These are phyloP conservation scores for Hyposoter didymator DNA, from an alignment of 2,888 invertebrate genomes.

Conservation along the genomic window DNA sequence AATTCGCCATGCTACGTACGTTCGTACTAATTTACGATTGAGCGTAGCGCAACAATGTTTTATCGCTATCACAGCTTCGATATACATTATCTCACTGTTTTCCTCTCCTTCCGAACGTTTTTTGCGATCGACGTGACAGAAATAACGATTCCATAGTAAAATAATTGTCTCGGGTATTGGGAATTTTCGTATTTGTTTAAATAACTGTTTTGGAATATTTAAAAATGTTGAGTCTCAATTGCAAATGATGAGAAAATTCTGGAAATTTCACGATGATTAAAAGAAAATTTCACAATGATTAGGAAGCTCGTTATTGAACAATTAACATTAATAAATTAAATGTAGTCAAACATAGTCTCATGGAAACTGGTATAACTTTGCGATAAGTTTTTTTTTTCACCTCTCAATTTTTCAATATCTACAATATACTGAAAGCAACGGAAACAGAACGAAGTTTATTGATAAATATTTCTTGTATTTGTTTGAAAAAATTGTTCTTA, in stretches of 20 bases:
- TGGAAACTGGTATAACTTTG: too few species aligned
- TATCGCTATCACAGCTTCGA: constrained; percentile 6
- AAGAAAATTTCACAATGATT: too few species aligned
- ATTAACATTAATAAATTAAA: not conserved
- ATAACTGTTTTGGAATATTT: not conserved
- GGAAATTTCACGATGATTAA: too few species aligned
- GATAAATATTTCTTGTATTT: too few species aligned
- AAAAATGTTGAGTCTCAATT: not conserved
- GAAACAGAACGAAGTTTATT: too few species aligned
- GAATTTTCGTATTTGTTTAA: not conserved
- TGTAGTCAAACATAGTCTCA: too few species aligned
- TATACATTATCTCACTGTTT: constrained; percentile 15
- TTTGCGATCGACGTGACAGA: not conserved
- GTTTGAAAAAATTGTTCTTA: too few species aligned
- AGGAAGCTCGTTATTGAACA: not conserved
- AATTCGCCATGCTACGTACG: not conserved
- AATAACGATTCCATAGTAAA: not conserved
- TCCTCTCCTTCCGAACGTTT: not conserved
- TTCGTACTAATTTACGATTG: constrained; percentile 18
- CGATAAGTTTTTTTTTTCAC: too few species aligned
- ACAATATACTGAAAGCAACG: too few species aligned
- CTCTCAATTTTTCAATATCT: too few species aligned
- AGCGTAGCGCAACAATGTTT: constrained; percentile 23
- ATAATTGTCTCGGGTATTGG: not conserved
- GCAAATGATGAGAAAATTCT: too few species aligned